Percentiles rank a stretch among this genome's conserved stretches.
Evolutionary conservation across 2,113 vertebrate genomes (phyloP).

Genomic region (Morone saxatilis): DNA sequence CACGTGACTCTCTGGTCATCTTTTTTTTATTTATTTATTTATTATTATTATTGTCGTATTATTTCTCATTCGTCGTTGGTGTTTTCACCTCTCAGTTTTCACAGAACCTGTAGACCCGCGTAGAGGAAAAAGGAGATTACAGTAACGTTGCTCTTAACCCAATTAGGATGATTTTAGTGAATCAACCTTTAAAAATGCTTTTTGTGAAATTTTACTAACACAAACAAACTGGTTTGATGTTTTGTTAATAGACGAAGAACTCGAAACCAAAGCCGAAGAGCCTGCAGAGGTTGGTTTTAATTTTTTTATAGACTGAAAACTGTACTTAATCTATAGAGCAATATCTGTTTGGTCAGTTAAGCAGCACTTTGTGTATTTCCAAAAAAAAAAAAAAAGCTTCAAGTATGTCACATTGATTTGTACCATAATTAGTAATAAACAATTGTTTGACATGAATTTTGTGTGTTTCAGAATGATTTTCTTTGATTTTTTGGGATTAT

Average conservation of each 20-base stretch:
- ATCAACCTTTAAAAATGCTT: conserved; percentile 47
- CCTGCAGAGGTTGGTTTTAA: conserved; percentile 94
- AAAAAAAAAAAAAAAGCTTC: conserved; percentile 89
- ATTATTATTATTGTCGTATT: conserved; percentile 32
- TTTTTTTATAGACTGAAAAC: conserved; percentile 89
- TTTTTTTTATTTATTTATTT: conserved; percentile 33
- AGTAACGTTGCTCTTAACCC: conserved; percentile 66
- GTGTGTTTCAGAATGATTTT: conserved; percentile 52
- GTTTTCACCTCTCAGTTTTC: conserved; percentile 70
- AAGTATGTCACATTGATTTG: conserved; percentile 99
- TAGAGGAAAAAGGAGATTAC: conserved; percentile 66
- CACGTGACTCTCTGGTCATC: conserved; percentile 77
- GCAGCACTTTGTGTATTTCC: conserved; percentile 99
- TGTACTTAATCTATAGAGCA: conserved; percentile 99
- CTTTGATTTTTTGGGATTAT: too few species aligned
- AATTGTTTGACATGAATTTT: conserved; percentile 96
- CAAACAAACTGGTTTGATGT: conserved; percentile 63
- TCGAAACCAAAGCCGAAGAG: conserved; percentile 99
- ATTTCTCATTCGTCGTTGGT: conserved; percentile 72
- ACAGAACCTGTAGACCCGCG: conserved; percentile 53
- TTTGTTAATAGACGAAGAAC: conserved; percentile 85
- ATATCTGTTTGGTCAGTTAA: conserved; percentile 99
- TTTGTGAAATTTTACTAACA: conserved; percentile 65
- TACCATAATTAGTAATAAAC: conserved; percentile 99
- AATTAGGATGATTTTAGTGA: conserved; percentile 66